Base-by-base conservation (phyloP, 2,113 vertebrate species). In the Campylomormyrus tamandua region DNA sequence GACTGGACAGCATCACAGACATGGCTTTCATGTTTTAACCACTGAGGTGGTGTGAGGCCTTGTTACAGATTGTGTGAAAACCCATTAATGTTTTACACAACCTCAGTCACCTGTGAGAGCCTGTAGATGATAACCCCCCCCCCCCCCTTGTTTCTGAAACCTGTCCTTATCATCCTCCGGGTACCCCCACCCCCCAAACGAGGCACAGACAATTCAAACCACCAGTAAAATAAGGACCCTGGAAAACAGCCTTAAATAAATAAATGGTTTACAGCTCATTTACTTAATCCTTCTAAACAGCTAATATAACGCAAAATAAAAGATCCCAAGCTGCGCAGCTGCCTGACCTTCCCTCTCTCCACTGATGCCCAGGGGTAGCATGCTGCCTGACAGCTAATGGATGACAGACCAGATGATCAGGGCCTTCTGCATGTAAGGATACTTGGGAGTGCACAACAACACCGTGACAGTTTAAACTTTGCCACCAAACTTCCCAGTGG, bases 401-500 rank as follows among this genome's bases (percentile, higher is more conserved):
- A 39, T 80, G 74, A 19, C 13, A 42, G 3, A 31, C n/a, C 62
- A 31, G 27, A 31, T 70, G 13, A 70, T 11, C 27, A 31, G 35
- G 13, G 35, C 74, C 31, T 80, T 80, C 7, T 19, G 17, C 31
- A 42, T 80, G 19, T 80, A 19, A 39, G 31, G 74, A 35, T 80
- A 35, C 15, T 39, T 80, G 35, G 31, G 35, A 80, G 0, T 0
- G 35, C 74, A 80, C 31, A 42, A 15, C 5, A 80, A 80, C 35
- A 19, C 74, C 19, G 15, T 42, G 31, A 42, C 74, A 80, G 74
- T 19, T 80, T 80, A 80, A 80, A 80, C 74, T 80, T 80, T 19
- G 10, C 74, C 74, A 80, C 74, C 74, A 80, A 80, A 80, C 74
- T 80, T 80, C 74, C 74, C 74, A 80, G 35, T 42, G 74, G 74